Percentiles rank a stretch among this genome's conserved stretches.
These are phyloP conservation scores for Rhopalosiphum nymphaeae DNA, from an alignment of 2,888 invertebrate species.

Conservation along the genomic window DNA sequence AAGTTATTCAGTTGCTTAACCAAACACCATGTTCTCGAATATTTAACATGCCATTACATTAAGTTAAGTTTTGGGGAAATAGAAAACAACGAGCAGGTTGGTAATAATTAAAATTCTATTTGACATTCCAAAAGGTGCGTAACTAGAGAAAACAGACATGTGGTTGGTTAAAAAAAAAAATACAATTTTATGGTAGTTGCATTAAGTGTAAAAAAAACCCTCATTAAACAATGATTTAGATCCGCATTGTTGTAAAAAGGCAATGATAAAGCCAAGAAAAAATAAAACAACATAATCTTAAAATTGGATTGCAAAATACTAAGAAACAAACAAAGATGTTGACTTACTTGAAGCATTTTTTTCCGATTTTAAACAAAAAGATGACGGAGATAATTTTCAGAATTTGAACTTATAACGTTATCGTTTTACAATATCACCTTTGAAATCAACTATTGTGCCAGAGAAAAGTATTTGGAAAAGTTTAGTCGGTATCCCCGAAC, in stretches of 20 bases:
- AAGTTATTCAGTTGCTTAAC: constrained; percentile 29
- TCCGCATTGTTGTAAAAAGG: not conserved
- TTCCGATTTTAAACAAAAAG: not conserved
- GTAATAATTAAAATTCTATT: constrained; percentile 16
- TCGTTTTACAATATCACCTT: constrained; percentile 17
- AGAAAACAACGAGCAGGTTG: not conserved
- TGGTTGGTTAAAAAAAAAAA: not conserved
- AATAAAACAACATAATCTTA: constrained; percentile 19
- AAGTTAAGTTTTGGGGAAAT: not conserved
- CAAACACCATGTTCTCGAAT: constrained; percentile 27
- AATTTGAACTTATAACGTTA: not conserved
- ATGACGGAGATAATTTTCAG: not conserved
- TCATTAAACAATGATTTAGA: constrained; percentile 10
- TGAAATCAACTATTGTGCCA: not conserved
- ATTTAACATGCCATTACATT: constrained; percentile 37
- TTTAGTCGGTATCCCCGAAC: not conserved
- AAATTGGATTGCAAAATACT: not conserved
- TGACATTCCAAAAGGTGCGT: not conserved
- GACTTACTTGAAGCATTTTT: not conserved
- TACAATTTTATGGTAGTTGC: not conserved
- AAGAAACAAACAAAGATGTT: not conserved
- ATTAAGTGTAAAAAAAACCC: not conserved
- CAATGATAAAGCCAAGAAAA: not conserved
- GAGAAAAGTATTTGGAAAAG: not conserved
- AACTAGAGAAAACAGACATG: not conserved